phyloP scores from a whole-genome alignment of 2,113 vertebrate genomes.

The Enhydra lutris region DNA sequence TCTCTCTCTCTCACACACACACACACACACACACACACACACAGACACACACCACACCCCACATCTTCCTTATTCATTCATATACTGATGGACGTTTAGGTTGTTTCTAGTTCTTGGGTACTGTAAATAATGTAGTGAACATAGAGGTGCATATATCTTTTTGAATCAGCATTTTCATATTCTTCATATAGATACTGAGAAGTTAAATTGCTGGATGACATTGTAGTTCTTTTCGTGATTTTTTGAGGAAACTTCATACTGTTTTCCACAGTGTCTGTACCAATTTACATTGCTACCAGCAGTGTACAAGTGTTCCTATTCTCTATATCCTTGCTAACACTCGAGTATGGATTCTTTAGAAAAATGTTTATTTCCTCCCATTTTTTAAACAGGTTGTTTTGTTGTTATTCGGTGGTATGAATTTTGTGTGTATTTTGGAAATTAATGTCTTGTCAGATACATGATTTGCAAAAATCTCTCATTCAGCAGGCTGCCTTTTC shows the following conservation, averaged over 20 bases:
- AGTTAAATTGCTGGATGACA: not conserved
- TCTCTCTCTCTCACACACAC: too few relatives aligned
- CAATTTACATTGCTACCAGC: not conserved
- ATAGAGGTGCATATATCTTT: not conserved
- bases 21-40: not conserved
- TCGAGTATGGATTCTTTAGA: not conserved
- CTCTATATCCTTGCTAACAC: not conserved
- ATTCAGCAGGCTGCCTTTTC: not conserved
- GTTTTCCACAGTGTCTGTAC: not conserved
- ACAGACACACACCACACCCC: too few relatives aligned
- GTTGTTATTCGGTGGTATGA: not conserved
- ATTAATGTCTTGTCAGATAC: not conserved
- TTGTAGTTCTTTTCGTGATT: not conserved
- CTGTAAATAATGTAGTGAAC: not conserved
- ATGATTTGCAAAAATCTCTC: not conserved
- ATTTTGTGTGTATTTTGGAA: not conserved
- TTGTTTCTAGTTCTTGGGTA: not conserved
- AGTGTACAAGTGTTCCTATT: not conserved
- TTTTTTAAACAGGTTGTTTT: not conserved
- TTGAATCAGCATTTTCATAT: not conserved
- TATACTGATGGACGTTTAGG: not conserved
- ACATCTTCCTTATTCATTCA: not conserved
- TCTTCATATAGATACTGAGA: not conserved
- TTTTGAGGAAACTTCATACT: not conserved
- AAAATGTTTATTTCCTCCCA: not conserved